Evolutionary conservation across 2,888 invertebrate species (phyloP).

Genomic region (Dione vanillae): DNA sequence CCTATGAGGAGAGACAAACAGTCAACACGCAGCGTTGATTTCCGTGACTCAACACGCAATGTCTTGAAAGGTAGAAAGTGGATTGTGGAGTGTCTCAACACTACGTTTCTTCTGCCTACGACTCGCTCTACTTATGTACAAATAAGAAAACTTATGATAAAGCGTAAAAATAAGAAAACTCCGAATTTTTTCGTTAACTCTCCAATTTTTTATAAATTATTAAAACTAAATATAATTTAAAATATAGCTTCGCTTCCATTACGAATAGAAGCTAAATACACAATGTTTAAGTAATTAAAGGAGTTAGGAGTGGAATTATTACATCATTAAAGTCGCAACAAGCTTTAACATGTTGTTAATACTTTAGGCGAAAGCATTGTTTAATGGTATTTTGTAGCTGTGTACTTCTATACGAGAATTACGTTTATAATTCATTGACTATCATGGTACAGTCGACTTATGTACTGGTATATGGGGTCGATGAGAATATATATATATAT

Average conservation of each 20-base stretch:
- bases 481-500: too few relatives aligned
- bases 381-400: background rate
- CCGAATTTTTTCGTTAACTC: too few relatives aligned
- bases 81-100: background rate
- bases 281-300: constrained; percentile 38
- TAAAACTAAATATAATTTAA: background rate
- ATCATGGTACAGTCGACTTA: too few relatives aligned
- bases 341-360: constrained; percentile 30
- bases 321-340: constrained; percentile 36
- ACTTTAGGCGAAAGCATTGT: constrained; percentile 12
- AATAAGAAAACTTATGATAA: too few relatives aligned
- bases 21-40: too few relatives aligned
- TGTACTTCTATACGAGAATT: constrained; percentile 9
- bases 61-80: background rate
- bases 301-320: constrained; percentile 33
- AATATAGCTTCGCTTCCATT: background rate
- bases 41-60: background rate
- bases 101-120: background rate
- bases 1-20: too few relatives aligned
- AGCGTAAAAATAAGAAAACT: too few relatives aligned
- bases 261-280: constrained; percentile 2
- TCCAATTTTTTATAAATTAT: too few relatives aligned
- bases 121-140: too few relatives aligned
- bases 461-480: too few relatives aligned
- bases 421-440: background rate